A percentile compares a stretch with the other conserved stretches of the same genome.
Conservation (phyloP, 2,113 vertebrate species). For the Sorex araneus region DNA sequence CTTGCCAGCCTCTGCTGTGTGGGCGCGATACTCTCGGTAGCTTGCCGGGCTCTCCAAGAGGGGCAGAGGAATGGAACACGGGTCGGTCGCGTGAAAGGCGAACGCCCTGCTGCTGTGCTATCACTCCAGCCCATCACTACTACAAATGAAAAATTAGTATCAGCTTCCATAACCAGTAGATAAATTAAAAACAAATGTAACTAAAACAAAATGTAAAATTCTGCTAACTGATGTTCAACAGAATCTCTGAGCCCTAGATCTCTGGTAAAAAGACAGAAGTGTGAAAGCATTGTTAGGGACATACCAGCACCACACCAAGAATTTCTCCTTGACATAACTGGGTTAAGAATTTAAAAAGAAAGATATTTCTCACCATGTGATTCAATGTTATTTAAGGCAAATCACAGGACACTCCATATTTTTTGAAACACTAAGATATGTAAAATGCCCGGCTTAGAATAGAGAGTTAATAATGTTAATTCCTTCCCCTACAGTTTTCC, state of each 20-base stretch:
- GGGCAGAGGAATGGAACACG: too few relatives aligned
- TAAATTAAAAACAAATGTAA: constrained; percentile 21
- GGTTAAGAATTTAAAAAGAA: constrained; percentile 52
- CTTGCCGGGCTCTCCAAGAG: too few relatives aligned
- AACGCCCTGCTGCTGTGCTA: too few relatives aligned
- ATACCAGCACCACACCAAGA: constrained; percentile 33
- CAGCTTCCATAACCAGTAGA: too few relatives aligned
- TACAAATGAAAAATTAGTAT: too few relatives aligned
- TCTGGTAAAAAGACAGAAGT: constrained; percentile 43
- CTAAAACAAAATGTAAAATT: constrained; percentile 57
- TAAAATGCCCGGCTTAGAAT: constrained; percentile 9
- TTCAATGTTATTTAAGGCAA: constrained; percentile 64
- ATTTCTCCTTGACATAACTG: constrained; percentile 57
- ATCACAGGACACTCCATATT: neutral
- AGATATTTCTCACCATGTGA: constrained; percentile 57
- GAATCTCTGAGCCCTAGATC: constrained; percentile 1
- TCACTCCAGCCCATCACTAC: too few relatives aligned
- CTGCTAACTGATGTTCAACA: neutral
- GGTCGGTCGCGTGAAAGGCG: too few relatives aligned
- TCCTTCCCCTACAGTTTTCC: constrained; percentile 20
- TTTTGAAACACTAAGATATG: constrained; percentile 37
- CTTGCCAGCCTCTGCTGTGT: too few relatives aligned
- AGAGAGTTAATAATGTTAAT: neutral
- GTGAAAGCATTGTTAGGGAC: neutral
- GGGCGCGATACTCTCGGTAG: too few relatives aligned